Conservation (phyloP, 2,888 invertebrate species). For the Troilus luridus region DNA sequence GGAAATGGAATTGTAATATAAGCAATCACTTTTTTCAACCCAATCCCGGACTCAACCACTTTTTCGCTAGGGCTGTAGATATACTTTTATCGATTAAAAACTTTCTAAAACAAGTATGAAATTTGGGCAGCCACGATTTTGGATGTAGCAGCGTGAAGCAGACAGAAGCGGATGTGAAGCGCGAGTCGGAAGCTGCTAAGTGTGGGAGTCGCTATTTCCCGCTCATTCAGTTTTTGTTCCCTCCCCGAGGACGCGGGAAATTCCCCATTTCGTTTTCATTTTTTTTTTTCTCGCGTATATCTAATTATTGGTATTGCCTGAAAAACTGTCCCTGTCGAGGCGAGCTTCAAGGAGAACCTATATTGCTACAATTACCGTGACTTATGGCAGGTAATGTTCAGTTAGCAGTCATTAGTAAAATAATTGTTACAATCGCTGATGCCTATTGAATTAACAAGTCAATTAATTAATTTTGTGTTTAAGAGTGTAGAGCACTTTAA, state of each 20-base stretch:
- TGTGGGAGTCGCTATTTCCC: constrained; percentile 29
- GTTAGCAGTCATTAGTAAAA: too few relatives aligned
- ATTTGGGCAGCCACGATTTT: background rate
- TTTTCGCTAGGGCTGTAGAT: too few relatives aligned
- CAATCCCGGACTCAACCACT: too few relatives aligned
- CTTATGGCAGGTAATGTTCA: background rate
- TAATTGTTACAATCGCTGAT: too few relatives aligned
- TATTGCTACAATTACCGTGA: background rate
- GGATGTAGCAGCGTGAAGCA: background rate
- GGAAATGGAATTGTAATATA: too few relatives aligned
- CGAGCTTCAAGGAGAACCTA: constrained; percentile 5
- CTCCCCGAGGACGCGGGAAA: constrained; percentile 36
- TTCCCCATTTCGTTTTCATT: constrained; percentile 41
- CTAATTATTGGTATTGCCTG: constrained; percentile 24
- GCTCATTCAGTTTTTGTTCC: constrained; percentile 17
- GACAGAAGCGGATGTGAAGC: background rate
- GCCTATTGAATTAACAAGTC: too few relatives aligned
- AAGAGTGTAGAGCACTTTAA: too few relatives aligned
- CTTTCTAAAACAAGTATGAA: background rate
- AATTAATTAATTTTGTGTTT: too few relatives aligned
- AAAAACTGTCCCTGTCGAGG: constrained; percentile 9
- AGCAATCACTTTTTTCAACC: too few relatives aligned
- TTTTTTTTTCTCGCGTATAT: background rate
- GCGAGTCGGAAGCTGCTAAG: constrained; percentile 18
- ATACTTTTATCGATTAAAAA: background rate